These are phyloP conservation scores for Pangasius larnaudii DNA, from an alignment of 2,797 vertebrate genomes.

Conservation along the genomic window DNA sequence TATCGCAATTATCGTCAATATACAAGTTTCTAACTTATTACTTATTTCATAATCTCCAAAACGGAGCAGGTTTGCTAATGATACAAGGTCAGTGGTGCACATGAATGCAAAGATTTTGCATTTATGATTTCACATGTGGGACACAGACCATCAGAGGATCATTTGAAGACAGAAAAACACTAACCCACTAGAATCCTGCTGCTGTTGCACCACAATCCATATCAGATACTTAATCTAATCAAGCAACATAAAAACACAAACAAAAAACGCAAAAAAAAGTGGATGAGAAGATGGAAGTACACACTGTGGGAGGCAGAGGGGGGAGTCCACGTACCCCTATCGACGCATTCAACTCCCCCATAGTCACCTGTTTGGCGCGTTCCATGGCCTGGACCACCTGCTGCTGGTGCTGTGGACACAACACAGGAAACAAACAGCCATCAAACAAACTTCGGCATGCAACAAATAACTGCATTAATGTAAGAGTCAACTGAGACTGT, in stretches of 20 bases:
- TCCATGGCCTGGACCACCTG: slow-evolving; percentile 95
- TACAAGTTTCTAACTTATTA: neutral
- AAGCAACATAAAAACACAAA: slow-evolving; percentile 57
- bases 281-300: slow-evolving; percentile 72
- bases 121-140: neutral
- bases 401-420: slow-evolving; percentile 85
- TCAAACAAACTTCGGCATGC: slow-evolving; percentile 30
- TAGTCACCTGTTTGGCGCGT: slow-evolving; percentile 95
- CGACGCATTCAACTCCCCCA: slow-evolving; percentile 93
- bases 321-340: slow-evolving; percentile 91
- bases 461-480: neutral
- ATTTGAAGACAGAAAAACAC: neutral
- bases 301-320: slow-evolving; percentile 81
- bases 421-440: slow-evolving; percentile 35
- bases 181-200: neutral
- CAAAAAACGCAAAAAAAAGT: slow-evolving; percentile 48
- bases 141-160: neutral
- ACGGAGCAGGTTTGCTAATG: neutral
- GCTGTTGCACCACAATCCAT: slow-evolving; percentile 5
- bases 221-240: neutral
- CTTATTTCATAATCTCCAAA: neutral
- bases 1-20: neutral
- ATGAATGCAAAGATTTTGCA: neutral
- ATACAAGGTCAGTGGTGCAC: neutral
- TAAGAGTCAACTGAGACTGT: neutral